These are phyloP conservation scores for Tetragonula clypearis DNA, from an alignment of 1,140 invertebrate genomes.

Conservation along the genomic window DNA sequence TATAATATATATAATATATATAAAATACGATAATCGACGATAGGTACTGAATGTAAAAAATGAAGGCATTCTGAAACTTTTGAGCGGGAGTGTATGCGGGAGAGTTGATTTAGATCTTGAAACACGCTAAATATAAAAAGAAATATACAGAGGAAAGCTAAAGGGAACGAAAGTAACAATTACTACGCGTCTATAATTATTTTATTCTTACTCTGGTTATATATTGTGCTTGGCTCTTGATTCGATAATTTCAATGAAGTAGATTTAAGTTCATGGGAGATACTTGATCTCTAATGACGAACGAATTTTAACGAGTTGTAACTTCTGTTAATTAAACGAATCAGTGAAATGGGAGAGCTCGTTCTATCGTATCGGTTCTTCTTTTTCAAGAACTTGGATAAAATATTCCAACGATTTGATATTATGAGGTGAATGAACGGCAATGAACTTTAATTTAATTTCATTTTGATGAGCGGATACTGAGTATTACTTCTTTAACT, in stretches of 20 bases:
- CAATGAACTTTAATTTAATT: constrained; percentile 34
- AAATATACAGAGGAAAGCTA: background rate
- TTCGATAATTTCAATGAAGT: background rate
- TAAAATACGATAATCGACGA: too few relatives aligned
- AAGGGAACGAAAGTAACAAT: background rate
- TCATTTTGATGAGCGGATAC: background rate
- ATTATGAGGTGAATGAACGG: background rate
- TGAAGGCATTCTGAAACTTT: too few relatives aligned
- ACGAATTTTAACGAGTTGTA: background rate
- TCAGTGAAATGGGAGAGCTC: background rate
- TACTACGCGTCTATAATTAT: background rate
- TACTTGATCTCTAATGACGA: background rate
- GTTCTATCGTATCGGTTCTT: background rate
- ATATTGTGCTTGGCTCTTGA: background rate
- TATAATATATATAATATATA: too few relatives aligned
- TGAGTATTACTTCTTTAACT: background rate
- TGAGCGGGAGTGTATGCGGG: too few relatives aligned
- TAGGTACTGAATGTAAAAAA: too few relatives aligned
- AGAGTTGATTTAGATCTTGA: background rate
- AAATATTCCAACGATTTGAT: constrained; percentile 8
- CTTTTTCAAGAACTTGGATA: background rate
- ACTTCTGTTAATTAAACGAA: constrained; percentile 1
- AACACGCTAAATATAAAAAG: background rate
- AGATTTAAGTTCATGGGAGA: background rate
- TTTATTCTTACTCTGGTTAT: background rate